Conservation (phyloP, 92 coral and sea anemone genomes). For the Zoanthus sansibaricus region DNA sequence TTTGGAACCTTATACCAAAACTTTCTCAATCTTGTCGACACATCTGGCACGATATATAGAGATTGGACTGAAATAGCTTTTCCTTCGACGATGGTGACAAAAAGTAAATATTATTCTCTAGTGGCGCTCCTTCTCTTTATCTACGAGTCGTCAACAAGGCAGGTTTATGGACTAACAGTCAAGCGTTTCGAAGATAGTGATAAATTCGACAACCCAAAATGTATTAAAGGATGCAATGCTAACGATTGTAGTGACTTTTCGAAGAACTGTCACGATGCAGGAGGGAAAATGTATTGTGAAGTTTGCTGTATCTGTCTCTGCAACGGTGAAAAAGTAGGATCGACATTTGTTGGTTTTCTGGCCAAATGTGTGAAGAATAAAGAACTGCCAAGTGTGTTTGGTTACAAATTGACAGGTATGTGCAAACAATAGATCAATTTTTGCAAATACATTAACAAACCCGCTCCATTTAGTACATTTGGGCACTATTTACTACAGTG, state of each 20-base stretch:
- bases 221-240: conserved; percentile 2
- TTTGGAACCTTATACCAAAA: not conserved
- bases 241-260: not conserved
- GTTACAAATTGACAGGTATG: conserved; percentile 33
- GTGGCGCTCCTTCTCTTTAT: conserved; percentile 12
- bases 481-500: not conserved
- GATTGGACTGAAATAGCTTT: not conserved
- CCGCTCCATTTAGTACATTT: not conserved
- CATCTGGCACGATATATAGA: not conserved
- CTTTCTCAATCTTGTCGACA: not conserved
- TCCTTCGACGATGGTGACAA: not conserved
- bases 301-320: conserved; percentile 24
- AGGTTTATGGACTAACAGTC: conserved; percentile 2
- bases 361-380: conserved; percentile 17
- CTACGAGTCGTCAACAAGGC: not conserved
- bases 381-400: conserved; percentile 8
- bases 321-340: not conserved
- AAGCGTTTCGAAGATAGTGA: conserved; percentile 32
- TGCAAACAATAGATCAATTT: not conserved
- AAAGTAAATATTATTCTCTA: not conserved
- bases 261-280: conserved; percentile 21
- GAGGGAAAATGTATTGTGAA: conserved; percentile 17
- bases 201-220: conserved; percentile 29
- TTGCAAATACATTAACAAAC: not conserved
- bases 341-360: conserved; percentile 37